Percentiles rank a stretch among this genome's conserved stretches.
phyloP scores from a whole-genome alignment of 2,113 vertebrate genomes.

The Philantomba maxwellii region DNA sequence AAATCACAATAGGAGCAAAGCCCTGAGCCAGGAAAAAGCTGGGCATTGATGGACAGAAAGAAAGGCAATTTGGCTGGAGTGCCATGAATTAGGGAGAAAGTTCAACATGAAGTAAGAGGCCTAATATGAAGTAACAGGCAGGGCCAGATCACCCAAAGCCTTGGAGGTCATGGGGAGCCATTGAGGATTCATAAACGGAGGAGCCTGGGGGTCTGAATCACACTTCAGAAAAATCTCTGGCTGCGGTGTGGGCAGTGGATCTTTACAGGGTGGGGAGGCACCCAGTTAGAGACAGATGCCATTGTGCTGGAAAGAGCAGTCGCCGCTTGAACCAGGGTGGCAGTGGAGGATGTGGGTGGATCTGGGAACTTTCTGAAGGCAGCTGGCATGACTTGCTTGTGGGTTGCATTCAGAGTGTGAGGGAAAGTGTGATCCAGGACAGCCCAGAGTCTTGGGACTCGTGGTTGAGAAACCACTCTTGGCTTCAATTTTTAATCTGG shows the following conservation, averaged over 20 bases:
- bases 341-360: not conserved
- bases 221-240: not conserved
- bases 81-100: not conserved
- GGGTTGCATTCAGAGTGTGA: not conserved
- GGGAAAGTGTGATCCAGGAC: not conserved
- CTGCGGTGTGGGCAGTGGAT: not conserved
- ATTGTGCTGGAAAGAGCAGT: not conserved
- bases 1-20: not conserved
- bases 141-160: not conserved
- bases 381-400: not conserved
- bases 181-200: not conserved
- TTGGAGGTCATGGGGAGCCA: not conserved
- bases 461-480: not conserved
- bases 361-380: not conserved
- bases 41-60: not conserved
- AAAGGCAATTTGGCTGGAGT: not conserved
- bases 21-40: not conserved
- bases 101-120: not conserved
- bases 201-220: not conserved
- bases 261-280: too few species aligned
- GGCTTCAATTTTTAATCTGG: not conserved
- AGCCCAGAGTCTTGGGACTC: not conserved
- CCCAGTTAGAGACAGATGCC: not conserved
- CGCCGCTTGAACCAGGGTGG: too few species aligned
- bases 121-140: not conserved